Base-by-base conservation (phyloP, 1,140 invertebrate species). In the Aradophagus sp. region DNA sequence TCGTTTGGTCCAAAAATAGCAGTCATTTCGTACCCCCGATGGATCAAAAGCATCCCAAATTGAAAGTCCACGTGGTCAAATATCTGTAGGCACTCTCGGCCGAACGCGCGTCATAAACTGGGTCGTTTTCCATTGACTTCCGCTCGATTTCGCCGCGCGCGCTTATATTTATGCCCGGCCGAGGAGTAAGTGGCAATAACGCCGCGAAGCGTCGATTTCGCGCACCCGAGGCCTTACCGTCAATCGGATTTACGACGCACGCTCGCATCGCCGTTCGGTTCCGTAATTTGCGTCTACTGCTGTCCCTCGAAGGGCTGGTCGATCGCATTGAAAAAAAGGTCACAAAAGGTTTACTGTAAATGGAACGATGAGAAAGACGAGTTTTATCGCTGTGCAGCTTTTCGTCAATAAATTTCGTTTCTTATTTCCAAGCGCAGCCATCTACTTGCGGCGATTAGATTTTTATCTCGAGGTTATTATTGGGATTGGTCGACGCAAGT, bases 51-150 rank as follows among this genome's bases (percentile, higher is more conserved):
- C 38, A 31, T 19, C 17, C 32, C 32, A 59, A 68, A 68, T 68
- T 68, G 47, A 45, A 68, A 59, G 20, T 44, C 15, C 41, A 47
- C 47, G 41, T 53, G 39, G 13, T 59, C 63, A 68, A 68, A 68
- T 68, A 53, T 59, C 63, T 47, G 63, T 39, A 38, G 55, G 63
- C 59, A 36, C 31, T 63, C 53, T 53, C 26, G 59, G 12, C 31
- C 16, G 39, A 23, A 27, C 35, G 50, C 27, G 2, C 55, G 39
- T 59, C 53, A 36, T 68, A 68, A 68, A 68, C 63, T 68, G 63
- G 63, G 63, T 68, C 63, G 55, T 68, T 68, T 53, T 53, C 27
- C 34, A 45, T 36, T 12, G 55, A 68, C 63, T 68, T 68, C 53
- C 63, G 47, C 12, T 15, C 61, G 19, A 27, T 45, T n/a, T 35